Conservation (phyloP, 1,140 invertebrate species). For the Phymastichus coffea region DNA sequence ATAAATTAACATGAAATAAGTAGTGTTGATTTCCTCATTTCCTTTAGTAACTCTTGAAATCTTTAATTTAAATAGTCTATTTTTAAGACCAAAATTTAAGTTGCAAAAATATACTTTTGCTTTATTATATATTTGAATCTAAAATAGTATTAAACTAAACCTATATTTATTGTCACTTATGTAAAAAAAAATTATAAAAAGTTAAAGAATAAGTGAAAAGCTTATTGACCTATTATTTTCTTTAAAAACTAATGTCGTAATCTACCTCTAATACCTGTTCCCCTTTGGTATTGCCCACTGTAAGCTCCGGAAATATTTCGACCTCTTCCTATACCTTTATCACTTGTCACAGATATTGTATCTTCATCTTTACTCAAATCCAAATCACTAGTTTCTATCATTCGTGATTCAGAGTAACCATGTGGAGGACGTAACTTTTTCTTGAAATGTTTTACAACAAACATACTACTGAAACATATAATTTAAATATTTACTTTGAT, state of each 20-base stretch:
- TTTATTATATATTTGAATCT: too few species aligned
- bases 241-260: not conserved
- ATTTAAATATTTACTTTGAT: not conserved
- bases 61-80: too few species aligned
- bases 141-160: too few species aligned
- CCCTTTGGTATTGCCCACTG: not conserved
- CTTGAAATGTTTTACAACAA: not conserved
- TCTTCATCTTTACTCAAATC: conserved; percentile 18
- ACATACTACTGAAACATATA: conserved; percentile 9
- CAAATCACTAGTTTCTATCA: conserved; percentile 15
- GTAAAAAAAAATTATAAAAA: not conserved
- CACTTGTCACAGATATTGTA: conserved; percentile 29
- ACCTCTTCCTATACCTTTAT: conserved; percentile 32
- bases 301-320: conserved; percentile 5
- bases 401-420: conserved; percentile 31
- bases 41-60: too few species aligned
- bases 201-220: too few species aligned
- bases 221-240: too few species aligned
- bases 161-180: too few species aligned
- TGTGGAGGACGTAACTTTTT: conserved; percentile 23
- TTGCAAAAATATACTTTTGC: too few species aligned
- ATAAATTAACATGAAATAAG: too few species aligned
- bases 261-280: conserved; percentile 20
- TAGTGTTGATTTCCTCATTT: too few species aligned
- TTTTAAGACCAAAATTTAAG: too few species aligned